These are phyloP conservation scores for Apodemia hepburni DNA, from an alignment of 2,888 invertebrate genomes.

Conservation along the genomic window DNA sequence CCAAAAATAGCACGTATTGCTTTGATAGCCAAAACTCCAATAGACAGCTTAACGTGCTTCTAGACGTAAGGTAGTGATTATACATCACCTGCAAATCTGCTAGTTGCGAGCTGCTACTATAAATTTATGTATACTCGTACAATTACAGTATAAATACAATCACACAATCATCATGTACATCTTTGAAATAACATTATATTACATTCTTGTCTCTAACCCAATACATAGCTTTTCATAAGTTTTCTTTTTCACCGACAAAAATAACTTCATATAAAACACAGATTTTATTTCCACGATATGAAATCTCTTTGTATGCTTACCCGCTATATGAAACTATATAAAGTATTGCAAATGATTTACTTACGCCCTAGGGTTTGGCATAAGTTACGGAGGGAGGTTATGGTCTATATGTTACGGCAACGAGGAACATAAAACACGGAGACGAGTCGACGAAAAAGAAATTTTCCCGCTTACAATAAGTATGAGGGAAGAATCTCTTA, in stretches of 20 bases:
- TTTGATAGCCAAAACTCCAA: no score
- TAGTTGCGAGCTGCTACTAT: no score
- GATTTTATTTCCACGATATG: slow-evolving; percentile 4
- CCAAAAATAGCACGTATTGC: no score
- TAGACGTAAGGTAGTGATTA: no score
- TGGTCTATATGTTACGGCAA: slow-evolving; percentile 28
- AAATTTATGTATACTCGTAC: no score
- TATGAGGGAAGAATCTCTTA: neutral
- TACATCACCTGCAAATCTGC: no score
- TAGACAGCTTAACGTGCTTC: no score
- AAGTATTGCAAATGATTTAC: slow-evolving; percentile 29
- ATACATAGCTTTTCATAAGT: neutral
- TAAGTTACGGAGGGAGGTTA: slow-evolving; percentile 26
- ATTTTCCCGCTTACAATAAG: slow-evolving; percentile 11
- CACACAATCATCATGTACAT: neutral
- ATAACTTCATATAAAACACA: slow-evolving; percentile 7
- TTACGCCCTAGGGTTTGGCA: slow-evolving; percentile 26
- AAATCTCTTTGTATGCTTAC: slow-evolving; percentile 16
- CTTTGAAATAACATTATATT: neutral
- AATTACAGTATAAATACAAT: no score
- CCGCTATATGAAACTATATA: slow-evolving; percentile 18
- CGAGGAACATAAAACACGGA: slow-evolving; percentile 27
- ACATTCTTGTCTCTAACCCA: neutral
- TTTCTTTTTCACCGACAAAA: neutral
- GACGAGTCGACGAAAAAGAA: slow-evolving; percentile 20